A percentile compares a stretch with the other conserved stretches of the same genome.
These are phyloP conservation scores for Athalia rosae DNA, from an alignment of 2,888 invertebrate species.

Conservation along the genomic window DNA sequence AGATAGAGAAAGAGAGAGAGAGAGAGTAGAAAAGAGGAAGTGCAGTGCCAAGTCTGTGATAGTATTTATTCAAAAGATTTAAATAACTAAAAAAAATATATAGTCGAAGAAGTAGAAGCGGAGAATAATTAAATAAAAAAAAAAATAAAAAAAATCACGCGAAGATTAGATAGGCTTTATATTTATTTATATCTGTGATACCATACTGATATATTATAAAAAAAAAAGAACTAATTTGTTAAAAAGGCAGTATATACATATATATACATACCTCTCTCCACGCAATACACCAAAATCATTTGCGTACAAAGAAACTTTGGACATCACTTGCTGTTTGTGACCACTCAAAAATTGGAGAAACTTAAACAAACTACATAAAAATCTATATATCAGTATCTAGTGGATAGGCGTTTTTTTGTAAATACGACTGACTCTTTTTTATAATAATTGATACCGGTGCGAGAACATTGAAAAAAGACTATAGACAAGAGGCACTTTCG, in stretches of 20 bases:
- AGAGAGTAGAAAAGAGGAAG: slow-evolving; percentile 49
- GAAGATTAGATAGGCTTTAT: slow-evolving; percentile 67
- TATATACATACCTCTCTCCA: neutral
- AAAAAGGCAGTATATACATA: slow-evolving; percentile 5
- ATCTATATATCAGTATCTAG: slow-evolving; percentile 63
- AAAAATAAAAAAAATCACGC: slow-evolving; percentile 45
- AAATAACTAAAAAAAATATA: slow-evolving; percentile 49
- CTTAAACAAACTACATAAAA: slow-evolving; percentile 24
- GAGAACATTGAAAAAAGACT: slow-evolving; percentile 48
- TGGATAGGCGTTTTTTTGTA: slow-evolving; percentile 69
- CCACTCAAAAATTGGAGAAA: too few species aligned
- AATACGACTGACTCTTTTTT: slow-evolving; percentile 74
- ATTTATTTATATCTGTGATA: slow-evolving; percentile 74
- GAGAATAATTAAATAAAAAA: slow-evolving; percentile 34
- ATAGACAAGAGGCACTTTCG: slow-evolving; percentile 29
- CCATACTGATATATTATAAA: slow-evolving; percentile 63
- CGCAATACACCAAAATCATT: too few species aligned
- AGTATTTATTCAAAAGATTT: slow-evolving; percentile 69
- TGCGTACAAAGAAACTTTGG: too few species aligned
- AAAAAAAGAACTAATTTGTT: slow-evolving; percentile 18
- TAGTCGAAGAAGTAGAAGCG: slow-evolving; percentile 2
- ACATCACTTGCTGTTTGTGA: too few species aligned
- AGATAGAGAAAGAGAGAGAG: slow-evolving; percentile 29
- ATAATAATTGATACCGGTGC: slow-evolving; percentile 68
- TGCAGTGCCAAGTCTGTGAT: slow-evolving; percentile 71